A percentile compares a stretch with the other conserved stretches of the same genome.
phyloP scores from a whole-genome alignment of 2,888 invertebrate species.

The Gnatocerus cornutus region DNA sequence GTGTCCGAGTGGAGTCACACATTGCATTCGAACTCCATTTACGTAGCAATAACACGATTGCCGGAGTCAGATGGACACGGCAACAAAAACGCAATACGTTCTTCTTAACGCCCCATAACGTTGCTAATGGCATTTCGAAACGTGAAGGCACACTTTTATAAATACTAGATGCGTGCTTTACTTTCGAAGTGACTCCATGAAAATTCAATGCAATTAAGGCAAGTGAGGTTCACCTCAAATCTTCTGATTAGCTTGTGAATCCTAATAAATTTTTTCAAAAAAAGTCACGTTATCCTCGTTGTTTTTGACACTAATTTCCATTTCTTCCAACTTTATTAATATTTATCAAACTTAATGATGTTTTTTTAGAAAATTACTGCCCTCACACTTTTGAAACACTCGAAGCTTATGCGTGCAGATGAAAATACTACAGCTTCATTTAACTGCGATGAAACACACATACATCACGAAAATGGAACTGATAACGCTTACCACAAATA shows the following conservation, averaged over 20 bases:
- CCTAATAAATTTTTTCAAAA: slow-evolving; percentile 36
- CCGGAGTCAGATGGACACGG: slow-evolving; percentile 55
- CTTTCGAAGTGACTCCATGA: slow-evolving; percentile 53
- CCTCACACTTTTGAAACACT: neutral
- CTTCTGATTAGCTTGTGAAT: slow-evolving; percentile 40
- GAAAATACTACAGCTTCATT: slow-evolving; percentile 14
- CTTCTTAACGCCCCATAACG: slow-evolving; percentile 62
- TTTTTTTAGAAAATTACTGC: too few species aligned
- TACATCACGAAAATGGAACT: slow-evolving; percentile 24
- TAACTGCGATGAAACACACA: slow-evolving; percentile 4
- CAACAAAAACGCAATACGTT: slow-evolving; percentile 54
- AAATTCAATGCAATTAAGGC: slow-evolving; percentile 59
- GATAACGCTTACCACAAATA: slow-evolving; percentile 30
- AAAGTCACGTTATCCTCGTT: neutral
- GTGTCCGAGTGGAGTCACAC: slow-evolving; percentile 40
- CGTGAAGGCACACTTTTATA: slow-evolving; percentile 58
- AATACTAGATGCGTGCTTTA: slow-evolving; percentile 57
- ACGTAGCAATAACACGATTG: slow-evolving; percentile 55
- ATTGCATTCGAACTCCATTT: slow-evolving; percentile 51
- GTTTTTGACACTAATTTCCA: slow-evolving; percentile 13
- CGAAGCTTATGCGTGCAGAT: neutral
- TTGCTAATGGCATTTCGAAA: slow-evolving; percentile 60
- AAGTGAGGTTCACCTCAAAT: slow-evolving; percentile 49
- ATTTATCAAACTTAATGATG: neutral
- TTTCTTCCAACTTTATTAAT: slow-evolving; percentile 11